Evolutionary conservation across 2,888 invertebrate species (phyloP), one percentile per base, ranked within the genome.

Genomic region (Drosophila meridionalis): DNA sequence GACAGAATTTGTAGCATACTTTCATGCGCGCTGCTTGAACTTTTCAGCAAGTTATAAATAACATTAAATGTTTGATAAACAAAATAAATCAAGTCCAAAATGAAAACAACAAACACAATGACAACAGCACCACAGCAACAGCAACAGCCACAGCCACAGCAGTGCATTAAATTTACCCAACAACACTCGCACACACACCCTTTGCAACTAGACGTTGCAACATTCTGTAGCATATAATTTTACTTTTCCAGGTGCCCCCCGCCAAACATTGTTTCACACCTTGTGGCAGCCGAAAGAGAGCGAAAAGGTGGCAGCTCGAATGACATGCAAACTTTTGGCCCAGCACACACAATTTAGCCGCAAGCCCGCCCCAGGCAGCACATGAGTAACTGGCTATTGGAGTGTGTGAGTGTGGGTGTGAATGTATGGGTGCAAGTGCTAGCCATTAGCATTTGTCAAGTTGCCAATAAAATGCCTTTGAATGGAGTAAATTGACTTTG

Each of bases 401-500:
- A 2, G 45, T 47, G 38, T 32, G 32, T 50, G 28, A 48, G 50
- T 45, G 12, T 9, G 42, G 50, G 40, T 32, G 14, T n/a, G 28
- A 40, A 36, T 28, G 59, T 63, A 55, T 38, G 50, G 28, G 61
- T 65, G 64, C 65, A 68, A 69, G 67, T 81, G 60, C 58, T 50
- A 47, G 65, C 83, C 85, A 85, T 82, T 79, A 85, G 85, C 85
- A 78, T 82, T 83, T 87, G 81, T 80, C 83, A 85, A 87, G 80
- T 80, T 83, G 82, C 87, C 86, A 89, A 89, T 87, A 87, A 85
- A 87, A 83, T 83, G 80, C 73, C 86, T 78, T 74, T 85, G 85
- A 89, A 87, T 76, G 81, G 80, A 79, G 83, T 83, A 89, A 87
- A 87, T 86, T 89, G 89, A 86, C 87, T 89, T 68, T 83, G 89